A percentile compares a stretch with the other conserved stretches of the same genome.
Evolutionary conservation across 2,888 invertebrate genomes (phyloP).

Genomic region (Dinocampus coccinellae): DNA sequence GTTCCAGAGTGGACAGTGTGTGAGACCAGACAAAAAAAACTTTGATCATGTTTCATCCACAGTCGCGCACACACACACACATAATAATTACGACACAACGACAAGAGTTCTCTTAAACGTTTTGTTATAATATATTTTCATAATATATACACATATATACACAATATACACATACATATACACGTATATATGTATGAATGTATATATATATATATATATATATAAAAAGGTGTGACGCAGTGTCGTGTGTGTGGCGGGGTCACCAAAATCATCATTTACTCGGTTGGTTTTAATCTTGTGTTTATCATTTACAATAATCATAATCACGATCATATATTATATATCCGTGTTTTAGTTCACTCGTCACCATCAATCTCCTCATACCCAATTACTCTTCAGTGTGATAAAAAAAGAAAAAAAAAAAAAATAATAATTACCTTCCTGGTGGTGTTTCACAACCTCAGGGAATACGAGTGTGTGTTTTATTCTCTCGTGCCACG

Average conservation of each 20-base stretch:
- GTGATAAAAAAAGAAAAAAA: no score
- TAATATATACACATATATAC: neutral
- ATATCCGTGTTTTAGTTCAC: neutral
- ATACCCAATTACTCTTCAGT: no score
- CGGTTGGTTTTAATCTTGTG: neutral
- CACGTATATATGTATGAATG: constrained; percentile 18
- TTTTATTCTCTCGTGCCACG: constrained; percentile 27
- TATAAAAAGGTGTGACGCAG: constrained; percentile 16
- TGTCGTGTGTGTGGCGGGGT: neutral
- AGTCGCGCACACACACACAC: no score
- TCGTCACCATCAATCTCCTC: constrained; percentile 6
- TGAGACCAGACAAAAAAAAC: constrained; percentile 12
- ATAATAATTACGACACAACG: neutral
- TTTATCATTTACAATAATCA: neutral
- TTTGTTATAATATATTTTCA: neutral
- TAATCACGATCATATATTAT: neutral
- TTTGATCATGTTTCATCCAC: neutral
- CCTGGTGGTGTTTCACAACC: neutral
- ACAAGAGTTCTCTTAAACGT: neutral
- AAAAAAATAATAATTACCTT: no score
- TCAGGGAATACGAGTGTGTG: neutral
- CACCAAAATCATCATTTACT: constrained; percentile 23
- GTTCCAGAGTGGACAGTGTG: constrained; percentile 37
- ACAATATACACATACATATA: constrained; percentile 29
- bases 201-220: constrained; percentile 23